These are phyloP conservation scores for Caenorhabditis angaria DNA, from an alignment of 2,888 invertebrate species.

Conservation along the genomic window DNA sequence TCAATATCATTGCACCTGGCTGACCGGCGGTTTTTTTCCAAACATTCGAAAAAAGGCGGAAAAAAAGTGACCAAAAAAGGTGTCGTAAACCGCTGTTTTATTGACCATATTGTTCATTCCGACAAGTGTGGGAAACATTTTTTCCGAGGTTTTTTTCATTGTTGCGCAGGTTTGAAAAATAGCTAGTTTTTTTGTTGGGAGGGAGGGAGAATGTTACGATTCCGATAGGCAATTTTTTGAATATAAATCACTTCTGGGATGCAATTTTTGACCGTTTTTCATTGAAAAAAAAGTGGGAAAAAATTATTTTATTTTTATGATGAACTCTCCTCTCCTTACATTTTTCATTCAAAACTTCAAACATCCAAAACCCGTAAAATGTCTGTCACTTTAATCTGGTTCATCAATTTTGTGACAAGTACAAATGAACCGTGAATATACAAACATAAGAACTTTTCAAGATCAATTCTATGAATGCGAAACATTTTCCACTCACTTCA, in stretches of 20 bases:
- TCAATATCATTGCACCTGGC: not conserved
- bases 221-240: no score
- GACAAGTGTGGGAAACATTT: not conserved
- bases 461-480: not conserved
- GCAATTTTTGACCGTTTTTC: no score
- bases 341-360: not conserved
- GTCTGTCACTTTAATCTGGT: not conserved
- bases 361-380: not conserved
- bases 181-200: not conserved
- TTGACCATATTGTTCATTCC: constrained; percentile 4
- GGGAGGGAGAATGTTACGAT: no score
- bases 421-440: constrained; percentile 2
- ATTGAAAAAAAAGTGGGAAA: no score
- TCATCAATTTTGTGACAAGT: not conserved
- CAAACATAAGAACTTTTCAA: not conserved
- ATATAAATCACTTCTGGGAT: no score
- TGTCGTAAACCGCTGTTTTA: not conserved
- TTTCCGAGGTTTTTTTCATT: not conserved
- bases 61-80: not conserved
- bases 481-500: not conserved
- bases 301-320: no score
- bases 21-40: not conserved
- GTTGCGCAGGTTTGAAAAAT: not conserved
- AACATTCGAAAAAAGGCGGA: not conserved
- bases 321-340: no score